Conservation (phyloP, 2,113 vertebrate genomes). For the Brachyhypopomus gauderio region DNA sequence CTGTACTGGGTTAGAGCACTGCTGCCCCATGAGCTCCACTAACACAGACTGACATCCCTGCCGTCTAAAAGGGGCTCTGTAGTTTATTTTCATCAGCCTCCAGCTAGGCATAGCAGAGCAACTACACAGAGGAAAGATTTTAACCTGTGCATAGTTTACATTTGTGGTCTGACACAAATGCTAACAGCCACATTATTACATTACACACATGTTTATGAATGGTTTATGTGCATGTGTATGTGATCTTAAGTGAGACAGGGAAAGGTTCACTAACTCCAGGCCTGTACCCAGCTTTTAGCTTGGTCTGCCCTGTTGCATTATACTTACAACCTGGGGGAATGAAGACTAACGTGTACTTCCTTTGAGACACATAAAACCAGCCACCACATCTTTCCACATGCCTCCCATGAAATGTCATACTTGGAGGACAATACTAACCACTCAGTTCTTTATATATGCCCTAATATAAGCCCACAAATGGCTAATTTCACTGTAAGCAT, state of each 20-base stretch:
- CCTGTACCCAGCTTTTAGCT: no score
- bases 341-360: no score
- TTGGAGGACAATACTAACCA: no score
- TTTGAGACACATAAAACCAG: no score
- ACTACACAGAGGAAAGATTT: background rate
- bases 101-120: slow-evolving; percentile 36
- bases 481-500: no score
- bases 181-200: slow-evolving; percentile 2
- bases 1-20: slow-evolving; percentile 51
- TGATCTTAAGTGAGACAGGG: background rate
- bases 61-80: slow-evolving; percentile 55
- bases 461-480: no score
- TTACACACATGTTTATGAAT: slow-evolving; percentile 6
- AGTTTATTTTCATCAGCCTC: slow-evolving; percentile 40
- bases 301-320: no score
- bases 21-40: slow-evolving; percentile 44
- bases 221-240: slow-evolving; percentile 32
- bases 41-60: slow-evolving; percentile 49
- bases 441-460: no score
- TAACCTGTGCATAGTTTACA: slow-evolving; percentile 9
- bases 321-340: no score
- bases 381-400: no score
- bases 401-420: no score
- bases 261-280: background rate
- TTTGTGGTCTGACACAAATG: background rate